Evolutionary conservation across 2,113 vertebrate species (phyloP).

Genomic region (Megatriorchis doriae): DNA sequence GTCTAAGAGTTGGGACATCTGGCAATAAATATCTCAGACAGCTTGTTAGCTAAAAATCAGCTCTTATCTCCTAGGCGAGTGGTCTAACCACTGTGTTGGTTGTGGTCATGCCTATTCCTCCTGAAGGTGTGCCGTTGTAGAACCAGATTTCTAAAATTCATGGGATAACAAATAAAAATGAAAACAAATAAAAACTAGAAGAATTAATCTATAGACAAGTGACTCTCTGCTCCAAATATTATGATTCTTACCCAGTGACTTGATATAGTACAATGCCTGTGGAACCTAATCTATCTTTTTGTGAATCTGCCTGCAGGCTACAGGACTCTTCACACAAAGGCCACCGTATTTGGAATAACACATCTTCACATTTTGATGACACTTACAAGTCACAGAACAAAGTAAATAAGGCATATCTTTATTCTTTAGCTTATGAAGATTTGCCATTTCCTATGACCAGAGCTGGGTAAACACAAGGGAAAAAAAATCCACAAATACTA

Average conservation of each 20-base stretch:
- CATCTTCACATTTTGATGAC: neutral
- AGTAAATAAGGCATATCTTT: neutral
- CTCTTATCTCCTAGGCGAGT: neutral
- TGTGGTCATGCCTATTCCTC: neutral
- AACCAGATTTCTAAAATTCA: neutral
- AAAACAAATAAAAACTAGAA: neutral
- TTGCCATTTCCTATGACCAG: neutral
- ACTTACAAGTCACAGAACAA: neutral
- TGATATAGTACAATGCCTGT: neutral
- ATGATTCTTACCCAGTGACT: neutral
- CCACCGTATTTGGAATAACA: neutral
- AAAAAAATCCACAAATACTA: neutral
- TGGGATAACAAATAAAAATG: neutral
- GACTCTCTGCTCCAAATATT: neutral
- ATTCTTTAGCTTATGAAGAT: neutral
- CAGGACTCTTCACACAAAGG: neutral
- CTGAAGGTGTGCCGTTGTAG: neutral
- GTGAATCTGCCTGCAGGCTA: neutral
- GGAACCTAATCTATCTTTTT: neutral
- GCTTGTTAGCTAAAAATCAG: neutral
- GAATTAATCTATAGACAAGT: neutral
- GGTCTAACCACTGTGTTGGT: neutral
- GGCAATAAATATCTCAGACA: neutral
- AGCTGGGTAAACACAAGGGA: neutral
- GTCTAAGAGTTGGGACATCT: neutral